phyloP scores from a whole-genome alignment of 2,888 invertebrate species.

The Carterocephalus palaemon region DNA sequence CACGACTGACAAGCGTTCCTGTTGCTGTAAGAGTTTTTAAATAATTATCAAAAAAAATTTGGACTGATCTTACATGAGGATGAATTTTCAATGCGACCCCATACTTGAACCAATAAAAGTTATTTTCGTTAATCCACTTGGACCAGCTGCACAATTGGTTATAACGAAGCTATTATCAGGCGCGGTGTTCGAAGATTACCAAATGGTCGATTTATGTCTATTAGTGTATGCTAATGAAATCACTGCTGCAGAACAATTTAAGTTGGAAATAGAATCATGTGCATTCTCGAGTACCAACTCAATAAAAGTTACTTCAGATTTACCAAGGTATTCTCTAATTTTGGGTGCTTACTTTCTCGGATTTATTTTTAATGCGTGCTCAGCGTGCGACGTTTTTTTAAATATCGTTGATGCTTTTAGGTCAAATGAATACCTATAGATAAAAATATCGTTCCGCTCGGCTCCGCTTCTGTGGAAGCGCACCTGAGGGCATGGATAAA shows the following conservation, averaged over 20 bases:
- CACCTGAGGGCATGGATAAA: too few relatives aligned
- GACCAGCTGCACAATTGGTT: constrained; percentile 45
- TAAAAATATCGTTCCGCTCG: too few relatives aligned
- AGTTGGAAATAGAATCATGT: constrained; percentile 49
- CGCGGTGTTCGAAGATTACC: constrained; percentile 49
- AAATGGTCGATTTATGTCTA: constrained; percentile 52
- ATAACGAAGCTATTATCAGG: constrained; percentile 58
- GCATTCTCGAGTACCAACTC: constrained; percentile 52
- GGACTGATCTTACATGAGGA: constrained; percentile 28
- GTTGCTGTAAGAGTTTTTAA: too few relatives aligned
- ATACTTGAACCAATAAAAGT: constrained; percentile 48
- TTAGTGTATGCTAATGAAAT: constrained; percentile 57
- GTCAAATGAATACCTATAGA: too few relatives aligned
- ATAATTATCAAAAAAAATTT: too few relatives aligned
- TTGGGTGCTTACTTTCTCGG: too few relatives aligned
- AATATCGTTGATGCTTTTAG: too few relatives aligned
- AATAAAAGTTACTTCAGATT: constrained; percentile 49
- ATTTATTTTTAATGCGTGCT: too few relatives aligned
- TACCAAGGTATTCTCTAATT: constrained; percentile 50
- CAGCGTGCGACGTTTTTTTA: too few relatives aligned
- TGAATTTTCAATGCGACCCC: constrained; percentile 53
- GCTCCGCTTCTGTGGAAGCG: too few relatives aligned
- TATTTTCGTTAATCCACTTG: constrained; percentile 55
- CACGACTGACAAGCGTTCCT: too few relatives aligned
- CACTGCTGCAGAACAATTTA: constrained; percentile 43